Percentiles rank a stretch among this genome's conserved stretches.
phyloP scores from a whole-genome alignment of 2,797 vertebrate genomes.

The Sphenodon punctatus region DNA sequence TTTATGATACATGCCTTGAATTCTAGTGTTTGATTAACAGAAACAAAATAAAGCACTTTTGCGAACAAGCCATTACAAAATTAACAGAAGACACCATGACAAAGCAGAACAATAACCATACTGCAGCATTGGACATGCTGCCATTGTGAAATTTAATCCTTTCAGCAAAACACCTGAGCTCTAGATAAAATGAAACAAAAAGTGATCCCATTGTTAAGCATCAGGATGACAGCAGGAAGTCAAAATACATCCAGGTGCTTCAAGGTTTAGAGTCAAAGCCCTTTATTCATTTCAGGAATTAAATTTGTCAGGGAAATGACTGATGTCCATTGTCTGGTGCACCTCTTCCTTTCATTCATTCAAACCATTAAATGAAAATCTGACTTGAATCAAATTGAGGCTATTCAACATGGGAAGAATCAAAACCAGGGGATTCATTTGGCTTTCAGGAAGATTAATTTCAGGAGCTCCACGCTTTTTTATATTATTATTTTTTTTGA shows the following conservation, averaged over 20 bases:
- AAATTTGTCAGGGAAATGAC: conserved; percentile 62
- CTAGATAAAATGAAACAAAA: neutral
- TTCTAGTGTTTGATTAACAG: conserved; percentile 44
- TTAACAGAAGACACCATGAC: neutral
- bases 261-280: conserved; percentile 36
- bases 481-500: no score
- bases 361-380: conserved; percentile 61
- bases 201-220: conserved; percentile 24
- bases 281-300: conserved; percentile 63
- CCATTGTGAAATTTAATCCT: neutral
- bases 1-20: conserved; percentile 37
- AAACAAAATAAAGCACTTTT: conserved; percentile 9
- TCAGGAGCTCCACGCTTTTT: conserved; percentile 35
- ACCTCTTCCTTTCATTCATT: conserved; percentile 55
- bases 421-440: conserved; percentile 59
- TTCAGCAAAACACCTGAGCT: neutral
- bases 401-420: conserved; percentile 45
- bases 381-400: conserved; percentile 64
- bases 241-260: conserved; percentile 41
- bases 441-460: conserved; percentile 65
- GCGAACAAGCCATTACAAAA: conserved; percentile 10
- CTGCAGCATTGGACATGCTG: neutral
- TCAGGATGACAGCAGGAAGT: conserved; percentile 27
- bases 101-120: neutral
- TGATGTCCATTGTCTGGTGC: conserved; percentile 53